Base-by-base conservation (phyloP, 2,797 vertebrate genomes). In the Pagetopsis macropterus region DNA sequence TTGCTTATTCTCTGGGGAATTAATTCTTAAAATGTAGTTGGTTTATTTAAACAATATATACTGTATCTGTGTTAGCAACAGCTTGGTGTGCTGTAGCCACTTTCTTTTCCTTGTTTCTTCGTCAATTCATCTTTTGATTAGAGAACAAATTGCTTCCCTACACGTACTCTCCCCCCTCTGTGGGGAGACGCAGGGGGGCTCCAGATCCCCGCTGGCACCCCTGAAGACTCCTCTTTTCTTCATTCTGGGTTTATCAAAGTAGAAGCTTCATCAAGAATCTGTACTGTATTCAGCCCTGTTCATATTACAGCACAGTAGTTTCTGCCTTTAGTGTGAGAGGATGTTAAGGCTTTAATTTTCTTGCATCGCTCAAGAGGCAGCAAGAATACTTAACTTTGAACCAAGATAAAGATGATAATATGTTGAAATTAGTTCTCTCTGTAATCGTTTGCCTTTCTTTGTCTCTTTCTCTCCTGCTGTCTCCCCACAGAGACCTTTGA, bases 401-500 rank as follows among this genome's bases (percentile, higher is more conserved):
- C 27, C 8, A n/a, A 65, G 10, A 65, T 60, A 13, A 33, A 70
- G 14, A 57, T 40, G 16, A 78, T 13, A 12, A 60, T 41, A 19
- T 40, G n/a, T 41, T 60, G 15, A 72, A 75, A 70, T 61, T 37
- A 58, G 21, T 17, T 75, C n/a, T 46, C 19, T 56, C 23, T 71
- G 8, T 70, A 37, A 33, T 74, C n/a, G 37, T 68, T 40, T 59
- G 3, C 49, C 7, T 49, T 17, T 56, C 17, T 55, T 15, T 66
- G 12, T 46, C 43, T 75, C 16, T 27, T 37, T 63, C 15, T 79
- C 37, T 48, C n/a, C 49, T 70, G 33, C 40, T 83, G 54, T 86
- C 49, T 80, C 72, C 73, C 88, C 44, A 21, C 93, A 97, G 96
- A 97, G 81, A 92, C 88, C 14, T 94, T 97, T 66, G 96, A 96